Evolutionary conservation across 2,888 invertebrate genomes (phyloP).

Genomic region (Hypomecis punctinalis): DNA sequence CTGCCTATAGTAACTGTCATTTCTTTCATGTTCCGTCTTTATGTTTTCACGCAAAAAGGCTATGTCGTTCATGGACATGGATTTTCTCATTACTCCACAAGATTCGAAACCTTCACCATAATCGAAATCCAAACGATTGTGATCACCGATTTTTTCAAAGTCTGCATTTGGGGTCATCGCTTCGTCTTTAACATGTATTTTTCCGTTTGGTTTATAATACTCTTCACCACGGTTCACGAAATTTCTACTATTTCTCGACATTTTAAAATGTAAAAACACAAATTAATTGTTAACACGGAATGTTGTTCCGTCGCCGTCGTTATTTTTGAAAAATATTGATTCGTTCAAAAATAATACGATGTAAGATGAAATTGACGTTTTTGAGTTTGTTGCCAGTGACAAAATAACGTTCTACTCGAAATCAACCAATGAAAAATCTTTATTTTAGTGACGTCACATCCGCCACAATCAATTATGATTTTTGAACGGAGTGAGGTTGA

Average conservation of each 20-base stretch:
- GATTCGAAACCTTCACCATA: constrained; percentile 54
- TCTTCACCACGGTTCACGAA: constrained; percentile 73
- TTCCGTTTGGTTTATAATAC: constrained; percentile 61
- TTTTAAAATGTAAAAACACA: constrained; percentile 43
- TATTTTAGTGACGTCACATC: constrained; percentile 2
- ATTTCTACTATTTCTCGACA: constrained; percentile 59
- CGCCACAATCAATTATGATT: not conserved
- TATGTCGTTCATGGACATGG: constrained; percentile 75
- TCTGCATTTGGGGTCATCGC: constrained; percentile 69
- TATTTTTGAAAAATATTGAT: constrained; percentile 49
- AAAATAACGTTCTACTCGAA: not conserved
- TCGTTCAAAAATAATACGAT: constrained; percentile 2
- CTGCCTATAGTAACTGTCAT: constrained; percentile 55
- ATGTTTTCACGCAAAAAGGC: constrained; percentile 59
- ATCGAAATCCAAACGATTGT: constrained; percentile 65
- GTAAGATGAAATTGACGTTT: not conserved
- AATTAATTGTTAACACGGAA: not conserved
- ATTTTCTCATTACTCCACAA: constrained; percentile 60
- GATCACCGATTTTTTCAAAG: constrained; percentile 60
- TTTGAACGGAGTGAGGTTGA: constrained; percentile 10
- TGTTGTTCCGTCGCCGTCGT: constrained; percentile 35
- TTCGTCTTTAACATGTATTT: constrained; percentile 68
- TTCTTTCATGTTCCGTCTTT: constrained; percentile 54
- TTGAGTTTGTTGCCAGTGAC: constrained; percentile 5
- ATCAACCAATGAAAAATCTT: constrained; percentile 1